Conservation (phyloP, 1,140 invertebrate genomes). For the Ephestia elutella region DNA sequence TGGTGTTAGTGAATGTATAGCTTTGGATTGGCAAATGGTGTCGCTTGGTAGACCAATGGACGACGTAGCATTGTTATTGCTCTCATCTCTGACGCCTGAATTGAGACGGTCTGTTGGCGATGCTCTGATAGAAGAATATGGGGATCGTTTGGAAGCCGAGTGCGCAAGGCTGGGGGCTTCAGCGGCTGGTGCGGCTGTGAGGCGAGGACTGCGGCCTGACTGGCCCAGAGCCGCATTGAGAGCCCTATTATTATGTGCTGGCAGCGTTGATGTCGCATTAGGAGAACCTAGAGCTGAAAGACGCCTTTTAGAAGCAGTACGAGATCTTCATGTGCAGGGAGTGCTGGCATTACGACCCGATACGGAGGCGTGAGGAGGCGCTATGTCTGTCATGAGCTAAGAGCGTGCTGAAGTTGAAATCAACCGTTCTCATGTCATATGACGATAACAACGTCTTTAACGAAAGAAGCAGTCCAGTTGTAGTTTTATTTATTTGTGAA, state of each 20-base stretch:
- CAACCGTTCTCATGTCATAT: conserved; percentile 25
- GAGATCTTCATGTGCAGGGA: conserved; percentile 57
- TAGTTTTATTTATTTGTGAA: conserved; percentile 30
- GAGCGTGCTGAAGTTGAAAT: conserved; percentile 31
- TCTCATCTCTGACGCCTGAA: conserved; percentile 84
- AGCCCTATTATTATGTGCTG: conserved; percentile 84
- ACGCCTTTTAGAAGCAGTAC: conserved; percentile 65
- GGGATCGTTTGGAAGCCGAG: conserved; percentile 76
- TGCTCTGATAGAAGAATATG: conserved; percentile 80
- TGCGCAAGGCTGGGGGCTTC: conserved; percentile 76
- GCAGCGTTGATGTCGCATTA: conserved; percentile 83
- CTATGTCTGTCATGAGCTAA: conserved; percentile 40
- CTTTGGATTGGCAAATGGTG: conserved; percentile 90
- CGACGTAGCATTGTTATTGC: conserved; percentile 83
- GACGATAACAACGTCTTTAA: background rate
- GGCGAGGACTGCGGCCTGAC: conserved; percentile 76
- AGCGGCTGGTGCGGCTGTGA: conserved; percentile 75
- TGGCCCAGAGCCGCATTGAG: conserved; percentile 82
- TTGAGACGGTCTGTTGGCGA: conserved; percentile 77
- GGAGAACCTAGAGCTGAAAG: conserved; percentile 80
- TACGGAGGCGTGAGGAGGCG: conserved; percentile 40
- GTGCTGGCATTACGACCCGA: conserved; percentile 59
- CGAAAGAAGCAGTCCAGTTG: conserved; percentile 35
- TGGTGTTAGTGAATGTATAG: conserved; percentile 76
- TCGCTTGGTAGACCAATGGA: conserved; percentile 81